Evolutionary conservation across 2,888 invertebrate genomes (phyloP).

Genomic region (Callinectes sapidus): DNA sequence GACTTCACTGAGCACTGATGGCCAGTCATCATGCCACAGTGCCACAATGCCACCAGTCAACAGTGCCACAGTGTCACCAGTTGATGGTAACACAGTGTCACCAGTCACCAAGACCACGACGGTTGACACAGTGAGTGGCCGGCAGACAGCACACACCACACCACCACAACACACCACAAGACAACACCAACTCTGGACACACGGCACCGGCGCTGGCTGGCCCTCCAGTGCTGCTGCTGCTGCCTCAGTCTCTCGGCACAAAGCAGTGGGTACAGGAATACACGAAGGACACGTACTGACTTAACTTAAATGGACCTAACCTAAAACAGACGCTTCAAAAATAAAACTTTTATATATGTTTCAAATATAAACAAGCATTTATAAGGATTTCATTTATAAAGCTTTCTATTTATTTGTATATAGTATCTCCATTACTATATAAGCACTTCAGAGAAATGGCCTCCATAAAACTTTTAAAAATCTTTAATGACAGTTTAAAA

Average conservation of each 20-base stretch:
- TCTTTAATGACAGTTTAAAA: not conserved
- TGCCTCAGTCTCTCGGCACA: slow-evolving; percentile 11
- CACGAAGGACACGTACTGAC: slow-evolving; percentile 17
- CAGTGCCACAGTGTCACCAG: too few relatives aligned
- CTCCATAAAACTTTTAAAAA: not conserved
- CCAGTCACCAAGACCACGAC: not conserved
- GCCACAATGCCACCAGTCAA: too few relatives aligned
- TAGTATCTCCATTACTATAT: slow-evolving; percentile 21
- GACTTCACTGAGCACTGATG: not conserved
- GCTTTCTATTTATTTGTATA: slow-evolving; percentile 27
- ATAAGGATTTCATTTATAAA: slow-evolving; percentile 30
- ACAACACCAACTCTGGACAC: slow-evolving; percentile 17
- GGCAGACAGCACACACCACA: slow-evolving; percentile 22
- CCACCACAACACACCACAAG: slow-evolving; percentile 31
- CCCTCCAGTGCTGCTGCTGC: not conserved
- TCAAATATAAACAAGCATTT: slow-evolving; percentile 36
- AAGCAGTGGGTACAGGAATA: slow-evolving; percentile 28
- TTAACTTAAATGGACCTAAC: slow-evolving; percentile 30
- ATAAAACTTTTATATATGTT: slow-evolving; percentile 27
- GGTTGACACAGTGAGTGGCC: not conserved
- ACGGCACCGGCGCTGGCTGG: not conserved
- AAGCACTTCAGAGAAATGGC: slow-evolving; percentile 31
- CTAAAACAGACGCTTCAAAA: slow-evolving; percentile 35
- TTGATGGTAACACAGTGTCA: not conserved
- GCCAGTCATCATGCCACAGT: not conserved